phyloP scores from a whole-genome alignment of 2,797 vertebrate species.

The Natrix natrix region DNA sequence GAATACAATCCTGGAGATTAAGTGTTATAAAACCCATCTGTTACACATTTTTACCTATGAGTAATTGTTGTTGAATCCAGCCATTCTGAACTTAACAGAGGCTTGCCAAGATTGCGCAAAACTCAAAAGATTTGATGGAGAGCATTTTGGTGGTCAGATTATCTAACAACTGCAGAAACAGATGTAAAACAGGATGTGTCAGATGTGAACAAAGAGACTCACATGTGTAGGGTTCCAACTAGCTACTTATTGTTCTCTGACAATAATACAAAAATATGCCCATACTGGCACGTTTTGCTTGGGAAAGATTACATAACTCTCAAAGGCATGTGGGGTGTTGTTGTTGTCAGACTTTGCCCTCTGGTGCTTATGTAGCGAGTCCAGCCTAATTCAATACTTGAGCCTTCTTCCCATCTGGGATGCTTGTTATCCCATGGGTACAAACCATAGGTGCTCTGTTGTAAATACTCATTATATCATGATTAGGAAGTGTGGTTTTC shows the following conservation, averaged over 20 bases:
- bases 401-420: neutral
- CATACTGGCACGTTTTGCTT: too few relatives aligned
- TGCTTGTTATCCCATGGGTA: neutral
- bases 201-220: too few relatives aligned
- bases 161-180: neutral
- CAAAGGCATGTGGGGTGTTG: neutral
- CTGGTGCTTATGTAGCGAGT: neutral
- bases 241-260: too few relatives aligned
- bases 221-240: neutral
- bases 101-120: neutral
- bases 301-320: neutral
- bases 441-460: neutral
- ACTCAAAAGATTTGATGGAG: neutral
- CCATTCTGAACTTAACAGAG: neutral
- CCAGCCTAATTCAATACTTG: neutral
- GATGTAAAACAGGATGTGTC: neutral
- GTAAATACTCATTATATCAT: neutral
- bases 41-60: neutral
- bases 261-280: too few relatives aligned
- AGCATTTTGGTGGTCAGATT: neutral
- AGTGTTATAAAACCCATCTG: neutral
- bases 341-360: neutral
- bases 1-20: neutral
- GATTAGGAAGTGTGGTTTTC: neutral
- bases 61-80: neutral